A percentile compares a stretch with the other conserved stretches of the same genome.
Evolutionary conservation across 2,888 invertebrate genomes (phyloP).

Genomic region (Petrophora chlorosata): DNA sequence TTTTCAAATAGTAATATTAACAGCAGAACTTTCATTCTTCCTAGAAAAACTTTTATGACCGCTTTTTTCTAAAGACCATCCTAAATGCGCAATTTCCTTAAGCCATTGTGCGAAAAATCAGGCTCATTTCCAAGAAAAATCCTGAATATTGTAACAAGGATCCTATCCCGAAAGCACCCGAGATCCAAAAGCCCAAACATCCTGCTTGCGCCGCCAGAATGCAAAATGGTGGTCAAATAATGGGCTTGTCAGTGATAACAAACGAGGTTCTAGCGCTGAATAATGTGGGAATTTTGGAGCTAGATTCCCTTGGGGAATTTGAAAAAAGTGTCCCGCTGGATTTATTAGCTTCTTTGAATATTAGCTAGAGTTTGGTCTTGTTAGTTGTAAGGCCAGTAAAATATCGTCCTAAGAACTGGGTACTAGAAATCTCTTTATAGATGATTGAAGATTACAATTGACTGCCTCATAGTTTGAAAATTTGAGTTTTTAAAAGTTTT

Average conservation of each 20-base stretch:
- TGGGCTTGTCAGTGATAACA: constrained; percentile 62
- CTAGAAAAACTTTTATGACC: background rate
- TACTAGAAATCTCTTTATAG: no score
- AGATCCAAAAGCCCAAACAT: constrained; percentile 12
- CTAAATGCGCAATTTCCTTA: constrained; percentile 17
- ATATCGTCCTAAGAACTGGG: no score
- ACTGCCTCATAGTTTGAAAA: no score
- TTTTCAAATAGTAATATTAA: no score
- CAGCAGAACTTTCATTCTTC: background rate
- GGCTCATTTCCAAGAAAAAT: constrained; percentile 21
- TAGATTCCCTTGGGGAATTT: constrained; percentile 18
- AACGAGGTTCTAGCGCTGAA: constrained; percentile 55
- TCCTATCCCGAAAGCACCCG: constrained; percentile 12
- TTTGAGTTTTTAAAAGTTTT: no score
- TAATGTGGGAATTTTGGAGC: constrained; percentile 53
- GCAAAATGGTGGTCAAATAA: constrained; percentile 65
- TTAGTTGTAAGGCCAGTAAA: no score
- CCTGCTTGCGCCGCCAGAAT: constrained; percentile 46
- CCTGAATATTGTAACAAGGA: constrained; percentile 20
- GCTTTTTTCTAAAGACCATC: constrained; percentile 1
- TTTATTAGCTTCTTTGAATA: background rate
- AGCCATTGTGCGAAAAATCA: constrained; percentile 2
- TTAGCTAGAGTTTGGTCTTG: background rate
- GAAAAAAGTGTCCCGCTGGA: background rate
- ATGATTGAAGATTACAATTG: no score